These are phyloP conservation scores for Neocrepidodera transversa DNA, from an alignment of 2,888 invertebrate species.

Conservation along the genomic window DNA sequence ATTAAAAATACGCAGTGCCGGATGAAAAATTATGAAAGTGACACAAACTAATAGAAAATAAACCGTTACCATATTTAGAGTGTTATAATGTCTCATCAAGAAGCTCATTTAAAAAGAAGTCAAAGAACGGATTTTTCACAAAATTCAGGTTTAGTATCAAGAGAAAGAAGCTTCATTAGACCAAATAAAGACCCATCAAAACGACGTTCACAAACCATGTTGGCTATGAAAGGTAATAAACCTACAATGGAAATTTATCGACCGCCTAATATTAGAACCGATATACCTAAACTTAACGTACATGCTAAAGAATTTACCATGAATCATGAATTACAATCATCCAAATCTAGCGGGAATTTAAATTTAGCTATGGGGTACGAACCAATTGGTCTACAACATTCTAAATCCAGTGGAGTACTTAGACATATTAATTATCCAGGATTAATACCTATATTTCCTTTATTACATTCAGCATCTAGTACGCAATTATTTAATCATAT, in stretches of 20 bases:
- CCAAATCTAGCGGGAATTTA: conserved; percentile 58
- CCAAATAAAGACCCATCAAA: conserved; percentile 65
- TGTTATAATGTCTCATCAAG: conserved; percentile 46
- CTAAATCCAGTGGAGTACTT: conserved; percentile 69
- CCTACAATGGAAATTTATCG: conserved; percentile 89
- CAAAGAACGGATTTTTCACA: conserved; percentile 64
- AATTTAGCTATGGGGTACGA: conserved; percentile 51
- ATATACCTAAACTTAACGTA: conserved; percentile 73
- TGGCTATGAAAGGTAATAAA: conserved; percentile 72
- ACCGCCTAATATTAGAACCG: conserved; percentile 71
- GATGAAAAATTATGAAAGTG: conserved; percentile 32
- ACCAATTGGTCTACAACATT: conserved; percentile 58
- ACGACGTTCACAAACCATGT: conserved; percentile 77
- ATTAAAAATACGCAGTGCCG: not conserved
- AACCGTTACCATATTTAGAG: conserved; percentile 40
- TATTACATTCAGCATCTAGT: conserved; percentile 65
- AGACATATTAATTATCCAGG: conserved; percentile 62
- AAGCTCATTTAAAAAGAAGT: conserved; percentile 52
- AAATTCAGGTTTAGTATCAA: conserved; percentile 64
- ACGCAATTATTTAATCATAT: conserved; percentile 69
- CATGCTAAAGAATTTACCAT: conserved; percentile 91
- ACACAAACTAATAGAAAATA: conserved; percentile 30
- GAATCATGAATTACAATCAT: conserved; percentile 67
- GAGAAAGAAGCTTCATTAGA: conserved; percentile 76
- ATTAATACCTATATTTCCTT: conserved; percentile 51